Conservation (phyloP, 2,797 vertebrate genomes). For the Yasuhikotakia modesta region DNA sequence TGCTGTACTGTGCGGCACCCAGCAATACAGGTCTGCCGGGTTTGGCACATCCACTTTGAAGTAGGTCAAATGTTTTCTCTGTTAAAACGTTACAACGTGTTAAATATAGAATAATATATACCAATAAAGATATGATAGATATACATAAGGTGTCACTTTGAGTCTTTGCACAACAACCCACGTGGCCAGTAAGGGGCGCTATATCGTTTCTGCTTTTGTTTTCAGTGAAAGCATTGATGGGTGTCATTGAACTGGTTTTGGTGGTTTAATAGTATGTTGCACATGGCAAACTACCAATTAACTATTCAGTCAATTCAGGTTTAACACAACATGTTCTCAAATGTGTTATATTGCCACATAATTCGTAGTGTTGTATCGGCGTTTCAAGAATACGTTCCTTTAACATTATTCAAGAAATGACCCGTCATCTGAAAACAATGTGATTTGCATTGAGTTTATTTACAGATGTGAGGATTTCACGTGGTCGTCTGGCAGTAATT, state of each 20-base stretch:
- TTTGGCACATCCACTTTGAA: not conserved
- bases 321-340: constrained; percentile 13
- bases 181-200: constrained; percentile 32
- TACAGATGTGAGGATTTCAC: constrained; percentile 11
- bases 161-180: not conserved
- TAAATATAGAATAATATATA: constrained; percentile 4
- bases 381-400: constrained; percentile 1
- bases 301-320: not conserved
- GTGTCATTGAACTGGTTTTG: constrained; percentile 26
- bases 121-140: not conserved
- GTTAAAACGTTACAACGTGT: not conserved
- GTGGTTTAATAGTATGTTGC: constrained; percentile 15
- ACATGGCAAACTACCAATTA: not conserved
- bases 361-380: not conserved
- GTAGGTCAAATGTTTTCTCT: not conserved
- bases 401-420: not conserved
- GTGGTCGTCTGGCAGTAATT: constrained; percentile 3
- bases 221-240: constrained; percentile 1
- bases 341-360: constrained; percentile 9
- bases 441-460: constrained; percentile 32
- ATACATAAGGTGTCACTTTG: not conserved
- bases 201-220: constrained; percentile 19
- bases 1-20: not conserved
- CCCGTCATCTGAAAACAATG: not conserved
- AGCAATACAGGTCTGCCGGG: not conserved